Evolutionary conservation across 1,140 invertebrate genomes (phyloP), one percentile per base, ranked within the genome.

Genomic region (Halictus rubicundus): DNA sequence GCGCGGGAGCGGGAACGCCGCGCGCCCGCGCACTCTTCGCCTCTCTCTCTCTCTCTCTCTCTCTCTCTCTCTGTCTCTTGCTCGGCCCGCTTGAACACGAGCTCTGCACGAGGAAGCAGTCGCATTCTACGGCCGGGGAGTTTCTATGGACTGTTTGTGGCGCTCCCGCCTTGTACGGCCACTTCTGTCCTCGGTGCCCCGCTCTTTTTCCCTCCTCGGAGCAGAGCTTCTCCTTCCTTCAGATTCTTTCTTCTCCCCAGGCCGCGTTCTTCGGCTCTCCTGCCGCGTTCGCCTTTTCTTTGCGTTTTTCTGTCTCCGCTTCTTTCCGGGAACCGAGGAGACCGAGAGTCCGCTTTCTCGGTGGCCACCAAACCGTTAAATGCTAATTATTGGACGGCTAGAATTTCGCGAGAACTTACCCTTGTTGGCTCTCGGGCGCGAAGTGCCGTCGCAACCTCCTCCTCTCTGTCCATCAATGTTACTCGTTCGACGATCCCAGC

Each of bases 91-190:
- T 72, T 72, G 65, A 71, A 78, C 76, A 78, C 77, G 83, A 71
- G 68, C 70, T 32, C 32, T 76, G 68, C 70, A 69, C 49, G 49
- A 73, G 78, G 52, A 89, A 88, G 87, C 83, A 80, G 64, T 72
- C 73, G 86, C 71, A 85, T 89, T 89, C 78, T 81, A 82, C 70
- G 84, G 71, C 78, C 83, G 80, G 81, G 71, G 80, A 89, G 90
- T 90, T 90, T 92, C 88, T 90, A 91, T 90, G 86, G 87, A 90
- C 85, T 88, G 86, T 91, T 90, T 89, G 87, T 87, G 84, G 86
- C 81, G 78, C 79, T 87, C 70, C 81, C 80, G 77, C 85, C 78
- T 88, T 86, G 77, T 88, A 83, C 82, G 84, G 86, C 88, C 85
- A 87, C 87, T 91, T 91, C 79, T 90, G 72, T 79, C 63, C 68